Percentiles rank a stretch among this genome's conserved stretches.
Conservation (phyloP, 2,113 vertebrate species). For the Campylomormyrus tamandua region DNA sequence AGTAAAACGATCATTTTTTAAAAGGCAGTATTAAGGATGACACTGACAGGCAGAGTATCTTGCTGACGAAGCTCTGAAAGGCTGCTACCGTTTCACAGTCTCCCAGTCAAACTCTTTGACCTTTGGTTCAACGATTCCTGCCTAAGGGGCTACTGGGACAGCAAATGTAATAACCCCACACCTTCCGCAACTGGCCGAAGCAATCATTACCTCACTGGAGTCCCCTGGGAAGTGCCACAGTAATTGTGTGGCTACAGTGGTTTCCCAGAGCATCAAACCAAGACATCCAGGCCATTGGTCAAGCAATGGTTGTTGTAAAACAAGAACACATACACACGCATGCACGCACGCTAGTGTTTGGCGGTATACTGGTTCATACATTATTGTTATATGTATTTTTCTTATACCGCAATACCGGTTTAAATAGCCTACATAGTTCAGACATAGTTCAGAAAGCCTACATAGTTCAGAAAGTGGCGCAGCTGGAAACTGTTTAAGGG, state of each 20-base stretch:
- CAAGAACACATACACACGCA: not conserved
- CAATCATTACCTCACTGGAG: not conserved
- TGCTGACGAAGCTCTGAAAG: not conserved
- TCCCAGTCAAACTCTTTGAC: conserved; percentile 17
- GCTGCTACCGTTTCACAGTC: not conserved
- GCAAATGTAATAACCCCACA: not conserved
- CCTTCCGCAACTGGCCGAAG: not conserved
- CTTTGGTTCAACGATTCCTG: not conserved
- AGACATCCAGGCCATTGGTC: not conserved
- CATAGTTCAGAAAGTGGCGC: no score
- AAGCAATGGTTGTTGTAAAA: not conserved
- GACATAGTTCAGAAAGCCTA: no score
- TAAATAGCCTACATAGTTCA: no score
- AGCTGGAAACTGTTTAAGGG: no score
- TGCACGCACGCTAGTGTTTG: not conserved
- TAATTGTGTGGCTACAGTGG: not conserved
- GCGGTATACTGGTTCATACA: no score
- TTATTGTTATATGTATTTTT: no score
- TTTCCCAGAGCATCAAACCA: not conserved
- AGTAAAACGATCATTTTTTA: not conserved
- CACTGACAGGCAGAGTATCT: no score
- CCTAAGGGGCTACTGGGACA: not conserved
- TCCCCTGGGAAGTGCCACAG: not conserved
- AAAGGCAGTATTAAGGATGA: conserved; percentile 10
- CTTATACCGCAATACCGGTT: no score